Conservation (phyloP, 2,797 vertebrate species). For the Poeciliopsis paucimaculata region DNA sequence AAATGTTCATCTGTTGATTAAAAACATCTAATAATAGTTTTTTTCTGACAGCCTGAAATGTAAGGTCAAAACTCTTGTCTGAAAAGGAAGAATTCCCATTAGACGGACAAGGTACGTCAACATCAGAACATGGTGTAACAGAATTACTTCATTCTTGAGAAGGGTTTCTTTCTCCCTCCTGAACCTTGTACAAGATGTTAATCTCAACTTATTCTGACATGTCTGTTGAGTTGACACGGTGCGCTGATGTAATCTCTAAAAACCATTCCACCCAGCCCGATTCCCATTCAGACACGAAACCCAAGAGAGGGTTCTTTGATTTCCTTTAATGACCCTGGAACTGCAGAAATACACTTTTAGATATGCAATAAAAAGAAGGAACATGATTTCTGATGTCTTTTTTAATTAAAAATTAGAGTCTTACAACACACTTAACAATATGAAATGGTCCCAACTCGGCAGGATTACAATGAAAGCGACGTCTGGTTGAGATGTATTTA, state of each 20-base stretch:
- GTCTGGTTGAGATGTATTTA: constrained; percentile 6
- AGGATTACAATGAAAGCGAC: background rate
- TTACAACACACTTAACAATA: background rate
- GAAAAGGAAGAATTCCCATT: background rate
- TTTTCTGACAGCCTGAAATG: background rate
- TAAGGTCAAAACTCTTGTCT: background rate
- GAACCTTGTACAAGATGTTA: background rate
- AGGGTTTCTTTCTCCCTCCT: background rate
- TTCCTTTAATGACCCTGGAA: background rate
- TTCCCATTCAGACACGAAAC: background rate
- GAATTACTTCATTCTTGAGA: background rate
- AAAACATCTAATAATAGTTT: background rate
- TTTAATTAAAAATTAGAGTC: background rate
- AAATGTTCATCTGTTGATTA: too few relatives aligned
- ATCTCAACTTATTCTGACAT: background rate
- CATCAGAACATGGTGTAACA: background rate
- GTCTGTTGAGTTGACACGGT: background rate
- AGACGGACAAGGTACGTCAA: background rate
- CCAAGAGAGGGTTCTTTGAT: background rate
- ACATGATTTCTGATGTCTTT: background rate
- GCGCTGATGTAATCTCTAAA: background rate
- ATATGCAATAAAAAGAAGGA: background rate
- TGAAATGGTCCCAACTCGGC: background rate
- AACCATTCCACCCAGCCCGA: background rate
- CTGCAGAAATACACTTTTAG: background rate